Conservation (phyloP, 2,888 invertebrate genomes). For the Ischnus inquisitorius region DNA sequence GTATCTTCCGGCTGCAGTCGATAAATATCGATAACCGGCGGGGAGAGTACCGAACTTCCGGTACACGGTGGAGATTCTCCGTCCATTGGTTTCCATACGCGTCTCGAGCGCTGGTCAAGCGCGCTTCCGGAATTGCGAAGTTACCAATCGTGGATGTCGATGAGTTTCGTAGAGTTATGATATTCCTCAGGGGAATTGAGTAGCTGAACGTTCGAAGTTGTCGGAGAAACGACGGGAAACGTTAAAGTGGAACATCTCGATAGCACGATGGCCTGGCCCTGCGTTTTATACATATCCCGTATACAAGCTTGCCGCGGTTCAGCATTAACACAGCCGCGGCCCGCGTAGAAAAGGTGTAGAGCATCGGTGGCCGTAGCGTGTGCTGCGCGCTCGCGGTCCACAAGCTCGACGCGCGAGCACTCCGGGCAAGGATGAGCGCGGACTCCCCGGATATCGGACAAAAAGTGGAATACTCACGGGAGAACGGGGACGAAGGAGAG, state of each 20-base stretch:
- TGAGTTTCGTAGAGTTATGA: neutral
- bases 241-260: slow-evolving; percentile 75
- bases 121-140: slow-evolving; percentile 40
- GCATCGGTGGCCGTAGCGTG: slow-evolving; percentile 62
- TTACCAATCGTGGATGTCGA: slow-evolving; percentile 39
- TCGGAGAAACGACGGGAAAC: slow-evolving; percentile 69
- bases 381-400: slow-evolving; percentile 65
- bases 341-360: slow-evolving; percentile 17
- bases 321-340: neutral
- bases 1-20: slow-evolving; percentile 18
- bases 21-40: slow-evolving; percentile 39
- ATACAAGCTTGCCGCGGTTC: neutral
- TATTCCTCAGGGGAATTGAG: neutral
- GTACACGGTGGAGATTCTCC: slow-evolving; percentile 30
- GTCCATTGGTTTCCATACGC: slow-evolving; percentile 40
- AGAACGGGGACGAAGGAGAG: slow-evolving; percentile 70
- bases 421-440: slow-evolving; percentile 48
- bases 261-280: slow-evolving; percentile 59
- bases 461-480: slow-evolving; percentile 79
- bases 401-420: slow-evolving; percentile 27
- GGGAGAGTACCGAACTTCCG: slow-evolving; percentile 17
- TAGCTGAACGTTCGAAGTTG: slow-evolving; percentile 3
- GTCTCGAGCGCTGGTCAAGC: slow-evolving; percentile 15
- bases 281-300: neutral
- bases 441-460: slow-evolving; percentile 72